Evolutionary conservation across 1,140 invertebrate genomes (phyloP), one percentile per base, ranked within the genome.

Genomic region (Calephelis nemesis): DNA sequence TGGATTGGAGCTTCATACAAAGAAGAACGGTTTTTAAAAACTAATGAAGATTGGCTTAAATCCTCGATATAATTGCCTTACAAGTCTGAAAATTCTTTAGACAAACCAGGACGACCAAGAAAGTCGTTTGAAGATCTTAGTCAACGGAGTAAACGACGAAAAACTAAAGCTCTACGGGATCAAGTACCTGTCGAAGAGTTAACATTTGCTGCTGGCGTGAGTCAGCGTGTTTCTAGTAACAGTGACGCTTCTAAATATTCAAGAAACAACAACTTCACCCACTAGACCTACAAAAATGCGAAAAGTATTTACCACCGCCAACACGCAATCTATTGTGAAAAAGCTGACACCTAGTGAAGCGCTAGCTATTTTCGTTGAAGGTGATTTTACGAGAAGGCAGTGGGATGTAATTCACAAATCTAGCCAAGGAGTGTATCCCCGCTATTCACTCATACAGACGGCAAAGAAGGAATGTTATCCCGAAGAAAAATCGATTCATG

Each of bases 131-230:
- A 11, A 6, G 72, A 80, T 68, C 69, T 49, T 7, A 73, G 73
- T 65, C 74, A 81, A n/a, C 50, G 70, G 54, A 70, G 54, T 45
- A 83, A 79, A 67, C 60, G 79, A 47, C 66, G 78, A 62, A 82
- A 76, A 74, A 81, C 63, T 4, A 30, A 30, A 30, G 30, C 2
- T 4, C 4, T 82, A 15, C 42, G 77, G n/a, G 63, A 7, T 11
- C 40, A 40, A 40, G 47, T 70, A 47, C 50, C 47, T 58, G 45
- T 54, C 47, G 71, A 74, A 6, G 47, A 79, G 12, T 66, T 81
- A 40, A 62, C 69, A 2, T 73, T 76, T 71, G 74, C 80, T 12
- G 67, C 67, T 12, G 30, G 49, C n/a, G 63, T 75, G 69, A 76
- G 45, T 19, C 47, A 70, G 47, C 30, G 54, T 11, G n/a, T 30